Percentiles rank a stretch among this genome's conserved stretches.
phyloP scores from a whole-genome alignment of 2,113 vertebrate genomes.

The Girardinichthys multiradiatus region DNA sequence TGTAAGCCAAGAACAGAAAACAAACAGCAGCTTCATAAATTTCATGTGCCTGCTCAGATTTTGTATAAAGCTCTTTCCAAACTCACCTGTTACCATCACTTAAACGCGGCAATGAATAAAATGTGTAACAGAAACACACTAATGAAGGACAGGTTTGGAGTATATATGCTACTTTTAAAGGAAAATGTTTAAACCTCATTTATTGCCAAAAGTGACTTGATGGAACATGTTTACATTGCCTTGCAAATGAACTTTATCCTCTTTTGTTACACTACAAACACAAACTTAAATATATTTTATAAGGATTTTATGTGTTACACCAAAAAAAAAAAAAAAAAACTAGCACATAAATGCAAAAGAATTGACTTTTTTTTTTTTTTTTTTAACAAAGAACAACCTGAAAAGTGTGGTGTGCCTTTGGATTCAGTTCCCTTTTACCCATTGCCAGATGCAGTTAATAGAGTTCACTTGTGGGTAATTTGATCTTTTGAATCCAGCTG shows the following conservation, averaged over 20 bases:
- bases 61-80: neutral
- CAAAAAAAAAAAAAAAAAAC: too few species aligned
- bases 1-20: slow-evolving; percentile 41
- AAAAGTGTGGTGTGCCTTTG: neutral
- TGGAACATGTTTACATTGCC: neutral
- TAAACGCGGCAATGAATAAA: neutral
- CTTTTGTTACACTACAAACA: neutral
- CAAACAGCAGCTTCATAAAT: neutral
- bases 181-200: neutral
- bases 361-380: too few species aligned
- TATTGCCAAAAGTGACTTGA: neutral
- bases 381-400: too few species aligned
- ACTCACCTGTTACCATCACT: neutral
- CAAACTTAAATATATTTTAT: too few species aligned
- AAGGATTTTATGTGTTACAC: neutral
- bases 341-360: too few species aligned
- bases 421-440: neutral
- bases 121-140: neutral
- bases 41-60: neutral
- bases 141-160: neutral
- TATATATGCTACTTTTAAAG: neutral
- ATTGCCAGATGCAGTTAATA: too few species aligned
- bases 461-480: too few species aligned
- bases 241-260: neutral
- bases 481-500: too few species aligned